phyloP scores from a whole-genome alignment of 2,888 invertebrate genomes.

The Eumacrocentrus americanus region DNA sequence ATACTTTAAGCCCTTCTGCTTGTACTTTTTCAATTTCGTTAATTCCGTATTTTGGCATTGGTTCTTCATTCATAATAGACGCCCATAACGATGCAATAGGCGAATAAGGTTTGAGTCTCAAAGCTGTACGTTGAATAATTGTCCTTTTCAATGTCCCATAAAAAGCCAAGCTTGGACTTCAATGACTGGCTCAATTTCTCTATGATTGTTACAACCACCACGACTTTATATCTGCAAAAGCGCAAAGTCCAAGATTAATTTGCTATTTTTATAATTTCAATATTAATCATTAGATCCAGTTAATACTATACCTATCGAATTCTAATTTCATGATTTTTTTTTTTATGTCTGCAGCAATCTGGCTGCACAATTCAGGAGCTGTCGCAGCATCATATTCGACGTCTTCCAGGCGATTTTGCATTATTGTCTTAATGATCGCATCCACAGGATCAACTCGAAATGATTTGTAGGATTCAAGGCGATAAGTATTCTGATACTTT shows the following conservation, averaged over 20 bases:
- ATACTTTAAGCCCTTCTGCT: background rate
- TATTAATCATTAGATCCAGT: conserved; percentile 22
- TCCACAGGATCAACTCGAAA: conserved; percentile 70
- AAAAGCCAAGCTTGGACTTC: conserved; percentile 68
- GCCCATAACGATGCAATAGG: conserved; percentile 71
- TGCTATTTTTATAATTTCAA: background rate
- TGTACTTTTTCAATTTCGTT: too few species aligned
- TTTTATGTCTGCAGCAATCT: conserved; percentile 68
- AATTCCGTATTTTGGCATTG: too few species aligned
- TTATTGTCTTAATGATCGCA: conserved; percentile 66
- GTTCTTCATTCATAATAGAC: conserved; percentile 70
- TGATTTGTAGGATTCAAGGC: conserved; percentile 68
- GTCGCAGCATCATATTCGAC: conserved; percentile 68
- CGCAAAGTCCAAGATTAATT: background rate
- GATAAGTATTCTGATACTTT: conserved; percentile 70
- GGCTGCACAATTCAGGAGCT: conserved; percentile 66
- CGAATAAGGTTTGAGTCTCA: conserved; percentile 71
- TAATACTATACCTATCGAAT: conserved; percentile 78
- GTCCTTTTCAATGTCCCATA: conserved; percentile 74
- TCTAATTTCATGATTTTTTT: conserved; percentile 69
- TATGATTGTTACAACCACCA: conserved; percentile 70
- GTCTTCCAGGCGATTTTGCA: conserved; percentile 67
- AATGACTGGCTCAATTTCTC: conserved; percentile 73
- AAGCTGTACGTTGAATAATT: conserved; percentile 67
- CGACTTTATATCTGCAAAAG: conserved; percentile 69